Evolutionary conservation across 1,140 invertebrate genomes (phyloP).

Genomic region (Stratiolaelaps scimitus): DNA sequence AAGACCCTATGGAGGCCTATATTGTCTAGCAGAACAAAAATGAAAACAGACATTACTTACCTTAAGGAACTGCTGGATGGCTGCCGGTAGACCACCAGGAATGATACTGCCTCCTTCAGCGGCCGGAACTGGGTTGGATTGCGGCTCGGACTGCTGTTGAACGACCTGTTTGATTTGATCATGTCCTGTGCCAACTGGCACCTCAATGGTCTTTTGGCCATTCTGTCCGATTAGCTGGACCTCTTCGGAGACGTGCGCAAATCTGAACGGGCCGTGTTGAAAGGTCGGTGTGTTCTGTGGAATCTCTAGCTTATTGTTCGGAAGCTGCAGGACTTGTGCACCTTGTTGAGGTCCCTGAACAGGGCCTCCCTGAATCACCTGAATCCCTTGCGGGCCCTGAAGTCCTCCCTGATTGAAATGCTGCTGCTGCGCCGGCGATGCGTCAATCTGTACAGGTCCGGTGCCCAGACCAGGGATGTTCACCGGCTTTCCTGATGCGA

Average conservation of each 20-base stretch:
- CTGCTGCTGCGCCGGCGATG: not conserved
- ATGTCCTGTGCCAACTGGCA: conserved; percentile 14
- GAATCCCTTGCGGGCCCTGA: not conserved
- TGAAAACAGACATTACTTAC: not conserved
- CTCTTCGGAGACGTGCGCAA: conserved; percentile 19
- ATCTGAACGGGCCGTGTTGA: conserved; percentile 13
- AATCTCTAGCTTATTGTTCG: conserved; percentile 22
- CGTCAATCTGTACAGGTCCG: not conserved
- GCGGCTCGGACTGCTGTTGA: conserved; percentile 8
- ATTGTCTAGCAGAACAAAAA: no score
- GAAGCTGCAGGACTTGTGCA: not conserved
- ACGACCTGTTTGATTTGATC: conserved; percentile 25
- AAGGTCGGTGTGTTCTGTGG: conserved; percentile 1
- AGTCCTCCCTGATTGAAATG: not conserved
- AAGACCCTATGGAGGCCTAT: no score
- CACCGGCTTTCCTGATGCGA: conserved; percentile 17
- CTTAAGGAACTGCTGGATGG: conserved; percentile 26
- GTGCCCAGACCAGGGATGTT: conserved; percentile 4
- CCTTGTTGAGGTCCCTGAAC: not conserved
- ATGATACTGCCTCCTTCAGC: conserved; percentile 23
- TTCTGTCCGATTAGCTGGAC: conserved; percentile 24
- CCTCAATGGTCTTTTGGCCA: conserved; percentile 24
- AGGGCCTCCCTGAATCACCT: no score
- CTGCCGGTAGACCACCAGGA: conserved; percentile 6
- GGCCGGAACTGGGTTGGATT: not conserved